Conservation (phyloP, 1,140 invertebrate species). For the Anthonomus grandis region DNA sequence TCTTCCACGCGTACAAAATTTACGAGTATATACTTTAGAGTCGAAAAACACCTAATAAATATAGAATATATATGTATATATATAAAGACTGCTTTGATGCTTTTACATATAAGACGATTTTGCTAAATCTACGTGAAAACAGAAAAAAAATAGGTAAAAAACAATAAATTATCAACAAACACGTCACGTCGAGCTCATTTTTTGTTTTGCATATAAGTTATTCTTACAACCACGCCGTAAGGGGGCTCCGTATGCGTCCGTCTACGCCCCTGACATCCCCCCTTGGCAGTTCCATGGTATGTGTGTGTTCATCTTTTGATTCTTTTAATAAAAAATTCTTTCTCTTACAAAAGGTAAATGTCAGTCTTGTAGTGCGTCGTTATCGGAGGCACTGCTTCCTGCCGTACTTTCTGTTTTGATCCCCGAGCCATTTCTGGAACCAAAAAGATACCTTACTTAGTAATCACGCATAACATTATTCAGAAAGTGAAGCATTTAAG, state of each 20-base stretch:
- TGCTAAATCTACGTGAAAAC: conserved; percentile 29
- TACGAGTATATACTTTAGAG: conserved; percentile 38
- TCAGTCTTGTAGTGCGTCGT: conserved; percentile 48
- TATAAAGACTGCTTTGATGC: conserved; percentile 47
- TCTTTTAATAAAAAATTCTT: conserved; percentile 42
- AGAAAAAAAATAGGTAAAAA: conserved; percentile 27
- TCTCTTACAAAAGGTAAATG: conserved; percentile 43
- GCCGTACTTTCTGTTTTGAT: conserved; percentile 24
- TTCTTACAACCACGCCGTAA: conserved; percentile 40
- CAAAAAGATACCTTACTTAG: not conserved
- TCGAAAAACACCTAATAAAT: conserved; percentile 43
- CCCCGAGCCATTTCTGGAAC: conserved; percentile 19
- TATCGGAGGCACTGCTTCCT: conserved; percentile 44
- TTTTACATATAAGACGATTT: conserved; percentile 32
- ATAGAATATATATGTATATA: no score
- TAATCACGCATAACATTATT: not conserved
- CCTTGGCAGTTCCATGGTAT: not conserved
- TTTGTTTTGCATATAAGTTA: no score
- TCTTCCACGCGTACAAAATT: conserved; percentile 14
- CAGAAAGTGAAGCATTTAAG: not conserved
- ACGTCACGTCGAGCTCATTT: conserved; percentile 43
- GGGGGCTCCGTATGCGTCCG: not conserved
- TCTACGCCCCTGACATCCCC: not conserved
- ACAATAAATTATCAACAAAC: conserved; percentile 47
- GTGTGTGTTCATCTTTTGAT: not conserved